A percentile compares a stretch with the other conserved stretches of the same genome.
phyloP scores from a whole-genome alignment of 2,888 invertebrate genomes.

The Actias luna region DNA sequence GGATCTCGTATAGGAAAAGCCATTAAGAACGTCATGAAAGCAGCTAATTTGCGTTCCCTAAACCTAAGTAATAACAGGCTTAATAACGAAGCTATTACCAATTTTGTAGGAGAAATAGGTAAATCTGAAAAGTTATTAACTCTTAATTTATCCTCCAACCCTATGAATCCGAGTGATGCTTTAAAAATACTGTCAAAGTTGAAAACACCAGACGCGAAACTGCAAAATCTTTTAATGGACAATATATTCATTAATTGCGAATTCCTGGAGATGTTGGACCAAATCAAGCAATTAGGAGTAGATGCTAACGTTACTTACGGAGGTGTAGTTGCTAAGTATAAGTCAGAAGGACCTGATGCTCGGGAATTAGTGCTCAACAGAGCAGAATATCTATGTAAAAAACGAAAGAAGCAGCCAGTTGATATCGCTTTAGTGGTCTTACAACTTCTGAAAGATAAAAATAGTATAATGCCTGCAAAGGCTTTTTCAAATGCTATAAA shows the following conservation, averaged over 20 bases:
- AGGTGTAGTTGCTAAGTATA: conserved; percentile 32
- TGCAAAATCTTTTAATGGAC: conserved; percentile 49
- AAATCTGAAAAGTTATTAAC: conserved; percentile 46
- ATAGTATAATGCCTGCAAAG: conserved; percentile 36
- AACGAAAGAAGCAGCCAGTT: conserved; percentile 38
- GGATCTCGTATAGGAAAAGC: conserved; percentile 43
- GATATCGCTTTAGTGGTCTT: conserved; percentile 51
- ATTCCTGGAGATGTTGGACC: conserved; percentile 40
- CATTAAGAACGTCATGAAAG: conserved; percentile 38
- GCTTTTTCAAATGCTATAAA: conserved; percentile 36
- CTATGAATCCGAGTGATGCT: conserved; percentile 50
- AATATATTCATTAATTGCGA: conserved; percentile 45
- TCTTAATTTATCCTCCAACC: conserved; percentile 58
- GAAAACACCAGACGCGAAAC: conserved; percentile 36
- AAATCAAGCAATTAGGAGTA: conserved; percentile 39
- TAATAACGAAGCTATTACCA: conserved; percentile 39
- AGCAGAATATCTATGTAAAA: conserved; percentile 47
- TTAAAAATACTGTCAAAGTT: conserved; percentile 42
- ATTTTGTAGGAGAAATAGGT: conserved; percentile 32
- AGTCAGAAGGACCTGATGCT: conserved; percentile 38
- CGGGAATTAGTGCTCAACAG: conserved; percentile 54
- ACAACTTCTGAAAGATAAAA: conserved; percentile 46
- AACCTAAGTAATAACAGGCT: conserved; percentile 58
- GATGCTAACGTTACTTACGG: conserved; percentile 49
- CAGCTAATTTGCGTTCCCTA: conserved; percentile 41